phyloP scores from a whole-genome alignment of 2,888 invertebrate genomes.

The Nymphalis polychloros region DNA sequence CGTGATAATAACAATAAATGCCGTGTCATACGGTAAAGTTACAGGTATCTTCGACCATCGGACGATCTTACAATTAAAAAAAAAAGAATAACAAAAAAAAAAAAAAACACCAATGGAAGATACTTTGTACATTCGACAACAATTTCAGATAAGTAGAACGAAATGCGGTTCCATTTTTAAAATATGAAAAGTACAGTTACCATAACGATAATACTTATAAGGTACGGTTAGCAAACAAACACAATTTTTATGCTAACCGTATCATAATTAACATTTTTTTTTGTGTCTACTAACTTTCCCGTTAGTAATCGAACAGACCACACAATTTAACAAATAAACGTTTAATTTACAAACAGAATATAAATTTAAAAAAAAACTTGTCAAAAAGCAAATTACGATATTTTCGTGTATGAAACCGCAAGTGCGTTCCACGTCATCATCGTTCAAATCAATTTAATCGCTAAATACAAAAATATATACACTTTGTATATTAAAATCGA shows the following conservation, averaged over 20 bases:
- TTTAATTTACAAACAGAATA: too few relatives aligned
- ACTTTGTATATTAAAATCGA: neutral
- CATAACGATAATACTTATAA: too few relatives aligned
- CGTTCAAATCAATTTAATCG: neutral
- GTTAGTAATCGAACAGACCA: too few relatives aligned
- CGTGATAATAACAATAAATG: neutral
- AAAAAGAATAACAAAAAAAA: neutral
- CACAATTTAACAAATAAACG: too few relatives aligned
- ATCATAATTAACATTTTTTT: too few relatives aligned
- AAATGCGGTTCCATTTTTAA: neutral
- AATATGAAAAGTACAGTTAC: too few relatives aligned
- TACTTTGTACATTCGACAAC: constrained; percentile 22
- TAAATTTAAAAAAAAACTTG: too few relatives aligned
- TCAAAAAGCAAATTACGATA: too few relatives aligned
- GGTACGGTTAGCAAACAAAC: too few relatives aligned
- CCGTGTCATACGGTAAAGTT: neutral
- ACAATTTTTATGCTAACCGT: too few relatives aligned
- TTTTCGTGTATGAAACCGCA: neutral
- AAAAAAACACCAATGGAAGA: constrained; percentile 24
- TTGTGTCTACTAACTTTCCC: too few relatives aligned
- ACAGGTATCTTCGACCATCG: neutral
- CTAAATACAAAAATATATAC: constrained; percentile 11
- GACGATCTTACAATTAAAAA: neutral
- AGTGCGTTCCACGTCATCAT: neutral
- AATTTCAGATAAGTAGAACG: constrained; percentile 4